A percentile compares a stretch with the other conserved stretches of the same genome.
These are phyloP conservation scores for Brachionus asplanchnoidis DNA, from an alignment of 1,140 invertebrate genomes.

Conservation along the genomic window DNA sequence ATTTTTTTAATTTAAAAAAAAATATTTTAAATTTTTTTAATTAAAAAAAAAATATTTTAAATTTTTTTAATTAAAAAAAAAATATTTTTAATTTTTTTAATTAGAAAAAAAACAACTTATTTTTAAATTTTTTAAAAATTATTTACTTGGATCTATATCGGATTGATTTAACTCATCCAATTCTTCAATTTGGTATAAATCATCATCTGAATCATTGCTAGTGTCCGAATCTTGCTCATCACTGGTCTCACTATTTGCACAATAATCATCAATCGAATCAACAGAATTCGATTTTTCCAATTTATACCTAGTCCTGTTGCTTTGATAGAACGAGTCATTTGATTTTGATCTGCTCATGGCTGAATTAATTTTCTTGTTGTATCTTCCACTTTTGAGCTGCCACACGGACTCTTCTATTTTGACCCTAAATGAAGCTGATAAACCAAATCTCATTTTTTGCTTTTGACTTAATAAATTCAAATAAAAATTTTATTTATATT, in stretches of 20 bases:
- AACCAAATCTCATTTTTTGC: not conserved
- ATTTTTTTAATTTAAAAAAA: not conserved
- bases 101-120: too few relatives aligned
- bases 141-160: not conserved
- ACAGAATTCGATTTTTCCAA: not conserved
- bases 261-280: not conserved
- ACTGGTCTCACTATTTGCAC: not conserved
- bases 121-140: not conserved
- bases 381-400: not conserved
- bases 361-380: not conserved
- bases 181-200: constrained; percentile 1
- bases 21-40: too few relatives aligned
- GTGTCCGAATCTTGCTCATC: not conserved
- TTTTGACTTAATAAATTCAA: not conserved
- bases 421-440: not conserved
- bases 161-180: not conserved
- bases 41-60: not conserved
- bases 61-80: too few relatives aligned
- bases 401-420: not conserved
- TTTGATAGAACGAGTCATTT: not conserved
- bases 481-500: not conserved
- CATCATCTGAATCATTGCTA: not conserved
- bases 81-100: too few relatives aligned
- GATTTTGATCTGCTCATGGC: not conserved
- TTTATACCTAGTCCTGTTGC: not conserved